phyloP scores from a whole-genome alignment of 2,888 invertebrate genomes.

The Agrilus biguttatus region DNA sequence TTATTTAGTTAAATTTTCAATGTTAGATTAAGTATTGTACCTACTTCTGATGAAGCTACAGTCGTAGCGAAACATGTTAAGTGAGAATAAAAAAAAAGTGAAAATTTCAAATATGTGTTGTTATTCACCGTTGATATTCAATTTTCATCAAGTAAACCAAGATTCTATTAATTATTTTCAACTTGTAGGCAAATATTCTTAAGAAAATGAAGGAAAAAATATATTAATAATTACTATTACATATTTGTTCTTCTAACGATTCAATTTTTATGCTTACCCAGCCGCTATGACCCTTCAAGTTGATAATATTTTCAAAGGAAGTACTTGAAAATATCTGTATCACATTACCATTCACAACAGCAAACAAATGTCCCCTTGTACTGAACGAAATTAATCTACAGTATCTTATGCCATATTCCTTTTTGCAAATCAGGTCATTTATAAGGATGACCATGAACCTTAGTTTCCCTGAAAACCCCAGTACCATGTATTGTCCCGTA shows the following conservation, averaged over 20 bases:
- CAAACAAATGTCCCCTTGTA: slow-evolving; percentile 77
- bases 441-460: slow-evolving; percentile 77
- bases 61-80: no score
- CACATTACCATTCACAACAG: slow-evolving; percentile 75
- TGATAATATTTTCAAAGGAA: slow-evolving; percentile 58
- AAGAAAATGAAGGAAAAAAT: neutral
- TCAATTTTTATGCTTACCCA: slow-evolving; percentile 32
- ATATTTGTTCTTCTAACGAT: no score
- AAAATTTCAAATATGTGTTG: no score
- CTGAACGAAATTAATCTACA: slow-evolving; percentile 72
- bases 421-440: slow-evolving; percentile 59
- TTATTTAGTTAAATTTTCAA: no score
- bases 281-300: slow-evolving; percentile 70
- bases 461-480: slow-evolving; percentile 84
- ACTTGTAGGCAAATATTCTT: no score
- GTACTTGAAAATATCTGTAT: slow-evolving; percentile 73
- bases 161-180: no score
- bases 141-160: no score
- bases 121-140: no score
- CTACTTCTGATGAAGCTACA: no score
- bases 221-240: neutral
- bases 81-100: no score
- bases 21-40: no score
- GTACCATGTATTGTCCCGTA: slow-evolving; percentile 67
- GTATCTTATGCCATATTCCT: slow-evolving; percentile 51